Conservation (phyloP, 2,113 vertebrate genomes). For the Hippotragus niger region DNA sequence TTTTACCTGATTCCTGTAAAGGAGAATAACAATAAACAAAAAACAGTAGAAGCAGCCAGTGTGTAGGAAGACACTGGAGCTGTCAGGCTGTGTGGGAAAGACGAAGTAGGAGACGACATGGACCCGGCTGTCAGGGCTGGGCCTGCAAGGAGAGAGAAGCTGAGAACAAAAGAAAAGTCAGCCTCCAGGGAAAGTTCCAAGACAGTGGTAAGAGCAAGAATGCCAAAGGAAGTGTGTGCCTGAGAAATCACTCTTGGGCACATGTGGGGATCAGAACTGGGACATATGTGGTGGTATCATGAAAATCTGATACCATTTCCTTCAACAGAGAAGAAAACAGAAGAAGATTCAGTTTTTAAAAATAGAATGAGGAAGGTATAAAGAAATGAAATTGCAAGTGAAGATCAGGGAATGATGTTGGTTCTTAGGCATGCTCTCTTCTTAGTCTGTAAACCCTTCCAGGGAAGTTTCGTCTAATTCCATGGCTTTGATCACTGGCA, state of each 20-base stretch:
- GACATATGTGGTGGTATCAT: neutral
- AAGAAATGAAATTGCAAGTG: neutral
- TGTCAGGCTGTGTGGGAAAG: neutral
- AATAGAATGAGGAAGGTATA: neutral
- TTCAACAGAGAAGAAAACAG: neutral
- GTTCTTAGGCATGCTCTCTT: neutral
- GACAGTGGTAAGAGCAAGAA: neutral
- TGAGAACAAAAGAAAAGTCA: neutral
- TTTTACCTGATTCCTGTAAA: neutral
- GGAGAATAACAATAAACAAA: neutral
- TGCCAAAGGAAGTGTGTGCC: neutral
- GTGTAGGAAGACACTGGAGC: neutral
- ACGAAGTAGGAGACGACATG: rapidly evolving
- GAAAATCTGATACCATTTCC: neutral
- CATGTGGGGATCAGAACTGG: neutral
- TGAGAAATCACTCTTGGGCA: neutral
- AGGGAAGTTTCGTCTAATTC: neutral
- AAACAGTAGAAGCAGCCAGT: neutral
- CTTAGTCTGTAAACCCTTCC: neutral
- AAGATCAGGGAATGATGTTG: neutral
- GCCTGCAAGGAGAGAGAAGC: slow-evolving; percentile 23
- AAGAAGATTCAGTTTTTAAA: neutral
- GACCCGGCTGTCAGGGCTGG: neutral
- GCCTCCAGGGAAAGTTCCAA: neutral
- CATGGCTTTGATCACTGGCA: neutral